Conservation (phyloP, 1,140 invertebrate genomes). For the Brachionus koreanus region DNA sequence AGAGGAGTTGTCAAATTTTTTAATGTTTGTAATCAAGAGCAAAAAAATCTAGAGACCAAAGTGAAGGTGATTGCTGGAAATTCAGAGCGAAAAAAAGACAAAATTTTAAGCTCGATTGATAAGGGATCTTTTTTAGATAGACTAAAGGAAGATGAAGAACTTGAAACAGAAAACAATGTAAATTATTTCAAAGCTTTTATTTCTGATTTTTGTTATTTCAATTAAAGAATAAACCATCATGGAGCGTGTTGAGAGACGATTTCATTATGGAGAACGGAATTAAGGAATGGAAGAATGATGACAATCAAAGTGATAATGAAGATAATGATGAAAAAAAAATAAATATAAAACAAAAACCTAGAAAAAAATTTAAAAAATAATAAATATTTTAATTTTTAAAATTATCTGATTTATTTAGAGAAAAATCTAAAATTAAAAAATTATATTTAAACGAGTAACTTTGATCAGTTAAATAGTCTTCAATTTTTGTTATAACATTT, state of each 20-base stretch:
- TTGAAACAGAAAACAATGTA: not conserved
- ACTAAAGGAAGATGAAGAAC: constrained; percentile 13
- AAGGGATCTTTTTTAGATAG: constrained; percentile 41
- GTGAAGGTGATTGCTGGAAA: constrained; percentile 1
- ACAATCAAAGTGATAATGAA: constrained; percentile 9
- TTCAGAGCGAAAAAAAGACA: constrained; percentile 42
- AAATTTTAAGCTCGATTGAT: constrained; percentile 31
- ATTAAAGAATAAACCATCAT: constrained; percentile 2
- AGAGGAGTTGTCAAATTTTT: constrained; percentile 43
- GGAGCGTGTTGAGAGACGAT: constrained; percentile 28
- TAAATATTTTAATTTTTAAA: not conserved
- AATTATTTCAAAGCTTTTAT: not conserved
- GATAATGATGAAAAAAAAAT: not conserved
- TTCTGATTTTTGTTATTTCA: not conserved
- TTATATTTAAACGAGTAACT: too few species aligned
- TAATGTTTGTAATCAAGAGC: constrained; percentile 40
- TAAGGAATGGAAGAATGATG: not conserved
- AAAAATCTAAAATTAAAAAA: too few species aligned
- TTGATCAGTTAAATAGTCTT: too few species aligned
- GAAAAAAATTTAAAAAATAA: constrained; percentile 27
- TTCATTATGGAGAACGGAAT: constrained; percentile 23
- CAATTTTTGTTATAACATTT: too few species aligned
- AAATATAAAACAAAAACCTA: not conserved
- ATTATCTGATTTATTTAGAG: not conserved
- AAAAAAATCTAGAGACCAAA: constrained; percentile 29